Conservation (phyloP, 2,888 invertebrate genomes). For the Pasiphila rectangulata region DNA sequence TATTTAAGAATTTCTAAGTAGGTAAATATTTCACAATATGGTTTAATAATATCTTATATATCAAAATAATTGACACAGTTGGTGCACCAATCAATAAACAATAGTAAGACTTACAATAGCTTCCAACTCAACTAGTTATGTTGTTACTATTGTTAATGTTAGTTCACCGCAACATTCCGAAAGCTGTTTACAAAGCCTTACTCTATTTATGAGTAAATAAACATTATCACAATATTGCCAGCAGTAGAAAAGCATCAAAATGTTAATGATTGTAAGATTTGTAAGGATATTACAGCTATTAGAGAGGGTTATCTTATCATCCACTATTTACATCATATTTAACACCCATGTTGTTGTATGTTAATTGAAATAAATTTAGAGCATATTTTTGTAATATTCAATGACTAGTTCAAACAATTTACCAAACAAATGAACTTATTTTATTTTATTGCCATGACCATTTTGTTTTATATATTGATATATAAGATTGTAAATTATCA, state of each 20-base stretch:
- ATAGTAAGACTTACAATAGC: constrained; percentile 27
- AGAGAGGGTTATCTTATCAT: constrained; percentile 54
- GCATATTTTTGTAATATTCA: constrained; percentile 37
- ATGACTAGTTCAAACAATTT: constrained; percentile 63
- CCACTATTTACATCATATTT: constrained; percentile 67
- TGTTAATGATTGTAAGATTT: constrained; percentile 55
- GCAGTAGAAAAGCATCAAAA: constrained; percentile 68
- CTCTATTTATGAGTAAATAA: constrained; percentile 54
- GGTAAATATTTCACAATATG: background rate
- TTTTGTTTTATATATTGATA: constrained; percentile 76
- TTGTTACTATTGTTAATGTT: constrained; percentile 67
- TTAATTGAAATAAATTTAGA: background rate
- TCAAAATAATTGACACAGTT: constrained; percentile 31
- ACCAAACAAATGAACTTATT: constrained; percentile 35
- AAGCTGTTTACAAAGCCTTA: constrained; percentile 80
- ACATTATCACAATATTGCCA: constrained; percentile 66
- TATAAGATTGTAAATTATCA: constrained; percentile 77
- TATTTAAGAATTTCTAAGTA: constrained; percentile 5
- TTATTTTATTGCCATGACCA: constrained; percentile 56
- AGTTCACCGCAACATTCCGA: constrained; percentile 78
- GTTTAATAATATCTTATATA: constrained; percentile 15
- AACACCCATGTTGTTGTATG: constrained; percentile 28
- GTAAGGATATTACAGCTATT: constrained; percentile 47
- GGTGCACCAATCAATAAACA: constrained; percentile 55
- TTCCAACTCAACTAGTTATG: constrained; percentile 40